Conservation (phyloP, 2,888 invertebrate genomes). For the Diloba caeruleocephala region DNA sequence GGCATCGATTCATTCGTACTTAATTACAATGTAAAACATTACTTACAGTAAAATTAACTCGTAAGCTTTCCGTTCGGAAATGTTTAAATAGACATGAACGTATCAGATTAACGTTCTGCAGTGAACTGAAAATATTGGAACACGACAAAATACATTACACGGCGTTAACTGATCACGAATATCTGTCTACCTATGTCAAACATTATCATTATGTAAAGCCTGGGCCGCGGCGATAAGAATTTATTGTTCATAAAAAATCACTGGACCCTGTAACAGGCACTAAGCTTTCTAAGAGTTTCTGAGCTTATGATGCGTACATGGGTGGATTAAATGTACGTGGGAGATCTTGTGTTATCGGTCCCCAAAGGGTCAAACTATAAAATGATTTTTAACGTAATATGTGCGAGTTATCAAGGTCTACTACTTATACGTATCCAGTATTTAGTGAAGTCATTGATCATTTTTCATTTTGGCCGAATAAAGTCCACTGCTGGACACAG, state of each 20-base stretch:
- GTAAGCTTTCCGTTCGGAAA: constrained; percentile 1
- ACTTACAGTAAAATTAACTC: constrained; percentile 3
- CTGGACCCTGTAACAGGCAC: constrained; percentile 40
- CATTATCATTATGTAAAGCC: constrained; percentile 37
- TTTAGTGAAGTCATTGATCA: no score
- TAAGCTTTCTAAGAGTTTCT: constrained; percentile 26
- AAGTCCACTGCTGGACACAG: no score
- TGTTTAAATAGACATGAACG: constrained; percentile 10
- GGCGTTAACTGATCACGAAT: constrained; percentile 18
- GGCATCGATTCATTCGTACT: no score
- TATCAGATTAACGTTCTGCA: constrained; percentile 26
- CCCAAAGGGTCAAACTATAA: constrained; percentile 9
- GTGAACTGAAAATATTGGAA: constrained; percentile 7
- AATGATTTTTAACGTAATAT: constrained; percentile 19
- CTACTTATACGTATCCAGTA: no score
- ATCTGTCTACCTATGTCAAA: constrained; percentile 35
- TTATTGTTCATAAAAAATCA: constrained; percentile 48
- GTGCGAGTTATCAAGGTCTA: no score
- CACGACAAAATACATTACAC: constrained; percentile 15
- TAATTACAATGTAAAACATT: neutral
- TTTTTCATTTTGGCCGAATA: no score
- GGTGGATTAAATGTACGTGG: neutral
- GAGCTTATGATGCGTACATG: constrained; percentile 14
- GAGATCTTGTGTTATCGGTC: constrained; percentile 7
- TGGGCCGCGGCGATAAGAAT: constrained; percentile 49